phyloP scores from a whole-genome alignment of 92 coral and sea anemone genomes.

The Montipora capitata region DNA sequence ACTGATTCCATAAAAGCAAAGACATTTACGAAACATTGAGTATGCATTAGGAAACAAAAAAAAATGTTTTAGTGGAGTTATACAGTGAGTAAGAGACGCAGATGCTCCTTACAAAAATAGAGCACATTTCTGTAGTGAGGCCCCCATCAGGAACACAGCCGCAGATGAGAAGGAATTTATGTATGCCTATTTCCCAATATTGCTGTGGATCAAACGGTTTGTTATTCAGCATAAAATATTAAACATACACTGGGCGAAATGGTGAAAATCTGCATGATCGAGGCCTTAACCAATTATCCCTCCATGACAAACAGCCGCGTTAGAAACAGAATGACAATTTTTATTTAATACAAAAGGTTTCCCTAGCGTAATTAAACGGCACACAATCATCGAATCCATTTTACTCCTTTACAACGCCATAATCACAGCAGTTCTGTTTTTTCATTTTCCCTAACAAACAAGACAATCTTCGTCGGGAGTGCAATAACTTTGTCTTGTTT shows the following conservation, averaged over 20 bases:
- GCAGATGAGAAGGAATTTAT: too few relatives aligned
- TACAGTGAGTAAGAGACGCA: too few relatives aligned
- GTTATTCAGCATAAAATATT: slow-evolving; percentile 35
- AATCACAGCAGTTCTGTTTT: background rate
- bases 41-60: too few relatives aligned
- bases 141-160: too few relatives aligned
- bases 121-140: too few relatives aligned
- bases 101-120: too few relatives aligned
- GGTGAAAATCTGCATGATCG: slow-evolving; percentile 9
- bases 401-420: background rate
- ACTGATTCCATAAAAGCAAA: too few relatives aligned
- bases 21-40: too few relatives aligned
- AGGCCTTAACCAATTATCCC: background rate
- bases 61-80: too few relatives aligned
- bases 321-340: background rate
- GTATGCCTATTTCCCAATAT: background rate
- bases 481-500: slow-evolving; percentile 12
- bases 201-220: slow-evolving; percentile 16
- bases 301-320: background rate
- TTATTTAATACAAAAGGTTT: background rate
- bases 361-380: background rate
- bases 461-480: background rate
- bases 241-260: background rate
- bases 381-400: background rate
- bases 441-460: background rate